These are phyloP conservation scores for Sprattus sprattus DNA, from an alignment of 2,113 vertebrate genomes.

Conservation along the genomic window DNA sequence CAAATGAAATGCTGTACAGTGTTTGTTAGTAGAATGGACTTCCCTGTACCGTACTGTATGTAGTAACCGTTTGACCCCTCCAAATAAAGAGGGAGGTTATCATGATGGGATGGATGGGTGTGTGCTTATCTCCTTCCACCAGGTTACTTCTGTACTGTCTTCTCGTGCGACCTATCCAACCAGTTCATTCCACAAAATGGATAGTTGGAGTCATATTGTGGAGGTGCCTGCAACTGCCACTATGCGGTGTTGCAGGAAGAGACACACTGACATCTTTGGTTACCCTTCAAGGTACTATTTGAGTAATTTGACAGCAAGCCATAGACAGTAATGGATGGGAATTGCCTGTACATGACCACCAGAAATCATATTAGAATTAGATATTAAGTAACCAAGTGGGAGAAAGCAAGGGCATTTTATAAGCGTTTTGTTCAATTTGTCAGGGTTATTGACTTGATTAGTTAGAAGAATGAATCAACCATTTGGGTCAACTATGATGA, in stretches of 20 bases:
- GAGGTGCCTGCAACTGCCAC: not conserved
- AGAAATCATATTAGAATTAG: not conserved
- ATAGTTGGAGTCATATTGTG: not conserved
- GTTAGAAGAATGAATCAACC: not conserved
- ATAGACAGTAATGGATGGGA: not conserved
- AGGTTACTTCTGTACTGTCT: not conserved
- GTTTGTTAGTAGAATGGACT: not conserved
- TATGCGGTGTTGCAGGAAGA: not conserved
- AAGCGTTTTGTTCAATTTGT: no score
- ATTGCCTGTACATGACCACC: not conserved
- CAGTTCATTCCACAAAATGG: not conserved
- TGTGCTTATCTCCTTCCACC: not conserved
- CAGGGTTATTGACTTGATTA: not conserved
- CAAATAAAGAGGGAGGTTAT: not conserved
- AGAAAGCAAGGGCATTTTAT: not conserved
- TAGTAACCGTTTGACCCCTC: not conserved
- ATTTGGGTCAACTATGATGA: not conserved
- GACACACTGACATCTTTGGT: not conserved
- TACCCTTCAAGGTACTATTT: not conserved
- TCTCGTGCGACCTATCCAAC: not conserved
- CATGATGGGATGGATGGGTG: not conserved
- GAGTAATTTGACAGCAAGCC: not conserved
- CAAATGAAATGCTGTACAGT: not conserved
- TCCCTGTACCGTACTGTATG: not conserved
- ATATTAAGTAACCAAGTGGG: not conserved